Percentiles rank a stretch among this genome's conserved stretches.
Evolutionary conservation across 2,888 invertebrate genomes (phyloP).

Genomic region (Cephus nigrinus): DNA sequence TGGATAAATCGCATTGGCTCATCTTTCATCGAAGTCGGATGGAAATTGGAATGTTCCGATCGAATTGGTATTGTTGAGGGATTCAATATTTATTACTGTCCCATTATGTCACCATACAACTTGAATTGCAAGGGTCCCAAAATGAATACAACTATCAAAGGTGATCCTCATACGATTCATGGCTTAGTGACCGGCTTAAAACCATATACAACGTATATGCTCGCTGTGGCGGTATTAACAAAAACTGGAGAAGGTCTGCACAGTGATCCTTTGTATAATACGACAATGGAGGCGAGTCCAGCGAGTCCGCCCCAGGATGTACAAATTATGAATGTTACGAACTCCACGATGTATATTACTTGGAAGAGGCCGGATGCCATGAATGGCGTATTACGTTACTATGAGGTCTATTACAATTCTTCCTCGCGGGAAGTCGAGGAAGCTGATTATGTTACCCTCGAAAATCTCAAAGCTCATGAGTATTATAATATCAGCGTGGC

Average conservation of each 20-base stretch:
- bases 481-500: slow-evolving; percentile 77
- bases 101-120: slow-evolving; percentile 69
- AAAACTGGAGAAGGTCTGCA: slow-evolving; percentile 69
- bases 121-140: slow-evolving; percentile 70
- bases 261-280: slow-evolving; percentile 73
- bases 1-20: slow-evolving; percentile 68
- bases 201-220: slow-evolving; percentile 81
- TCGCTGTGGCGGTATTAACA: slow-evolving; percentile 75
- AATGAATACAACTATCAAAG: slow-evolving; percentile 65
- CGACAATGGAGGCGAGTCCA: slow-evolving; percentile 79
- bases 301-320: slow-evolving; percentile 73
- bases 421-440: slow-evolving; percentile 45
- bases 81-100: slow-evolving; percentile 82
- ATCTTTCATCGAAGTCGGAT: slow-evolving; percentile 74
- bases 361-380: slow-evolving; percentile 78
- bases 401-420: slow-evolving; percentile 71
- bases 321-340: slow-evolving; percentile 71
- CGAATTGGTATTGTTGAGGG: slow-evolving; percentile 78
- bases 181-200: slow-evolving; percentile 74
- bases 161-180: slow-evolving; percentile 68
- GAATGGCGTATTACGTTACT: slow-evolving; percentile 81
- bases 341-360: slow-evolving; percentile 72
- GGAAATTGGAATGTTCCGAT: slow-evolving; percentile 83
- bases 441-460: slow-evolving; percentile 36
- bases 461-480: slow-evolving; percentile 71